Base-by-base conservation (phyloP, 2,797 vertebrate species). In the Scyliorhinus canicula region DNA sequence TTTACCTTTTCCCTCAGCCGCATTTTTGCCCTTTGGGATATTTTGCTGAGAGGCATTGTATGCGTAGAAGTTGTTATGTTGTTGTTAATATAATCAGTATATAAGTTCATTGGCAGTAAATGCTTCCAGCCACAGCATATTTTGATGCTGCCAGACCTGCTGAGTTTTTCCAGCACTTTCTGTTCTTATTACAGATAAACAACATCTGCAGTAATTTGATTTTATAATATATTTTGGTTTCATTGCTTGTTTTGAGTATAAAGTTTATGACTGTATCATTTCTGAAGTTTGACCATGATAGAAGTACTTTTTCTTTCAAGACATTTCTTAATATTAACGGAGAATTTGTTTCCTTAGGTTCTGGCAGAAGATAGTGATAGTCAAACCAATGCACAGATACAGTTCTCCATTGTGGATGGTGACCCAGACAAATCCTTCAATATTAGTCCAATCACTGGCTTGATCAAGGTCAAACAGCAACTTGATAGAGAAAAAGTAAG, bases 401-500 rank as follows among this genome's bases (percentile, higher is more conserved):
- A 96, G 60, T 99, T 99, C 96, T 98, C 98, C 91, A 98, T 99
- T 79, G 96, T 99, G 96, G 98, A 96, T 47, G 99, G 99, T 5
- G 98, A 99, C 96, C 96, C 95, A 95, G 97, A 98, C 95, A 98
- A 97, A 95, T 98, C 99, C 96, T 99, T 99, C 97, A 97, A 98
- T 0, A 97, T 99, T 52, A 98, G 99, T 96, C 98, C 98, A 84
- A 96, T 97, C 95, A 96, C 97, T 95, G 99, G 99, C 88, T 97
- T 99, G 19, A 97, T 99, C 96, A 99, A 98, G 95, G 98, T 99
- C 96, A 99, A 99, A 96, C 99, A 99, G 96, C 98, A 97, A 95
- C 97, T 99, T 97, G 99, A 99, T 96, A 97, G 98, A 96, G 99
- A 99, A 97, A 97, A 96, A 96, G 99, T 99, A 96, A 98, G 98